Evolutionary conservation across 1,140 invertebrate species (phyloP).

Genomic region (Drosophila carrolli): DNA sequence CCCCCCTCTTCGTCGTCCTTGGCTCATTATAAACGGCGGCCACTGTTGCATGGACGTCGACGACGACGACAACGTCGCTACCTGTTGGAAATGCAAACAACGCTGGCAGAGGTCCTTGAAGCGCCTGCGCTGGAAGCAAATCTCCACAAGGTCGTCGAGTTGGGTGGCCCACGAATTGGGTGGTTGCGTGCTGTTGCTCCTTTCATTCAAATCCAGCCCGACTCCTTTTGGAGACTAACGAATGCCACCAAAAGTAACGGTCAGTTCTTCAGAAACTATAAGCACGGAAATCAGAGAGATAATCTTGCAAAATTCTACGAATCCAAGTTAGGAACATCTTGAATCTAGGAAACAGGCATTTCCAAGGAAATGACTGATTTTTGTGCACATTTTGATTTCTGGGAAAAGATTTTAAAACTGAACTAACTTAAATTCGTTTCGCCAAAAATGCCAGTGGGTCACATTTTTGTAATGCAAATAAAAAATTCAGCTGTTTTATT

Average conservation of each 20-base stretch:
- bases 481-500: too few relatives aligned
- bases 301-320: too few relatives aligned
- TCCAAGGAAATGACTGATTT: too few relatives aligned
- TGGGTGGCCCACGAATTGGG: neutral
- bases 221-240: constrained; percentile 4
- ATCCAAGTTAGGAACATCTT: too few relatives aligned
- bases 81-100: constrained; percentile 80
- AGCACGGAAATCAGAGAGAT: too few relatives aligned
- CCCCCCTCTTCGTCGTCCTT: constrained; percentile 29
- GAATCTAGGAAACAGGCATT: too few relatives aligned
- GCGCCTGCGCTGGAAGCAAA: constrained; percentile 67
- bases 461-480: too few relatives aligned
- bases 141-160: constrained; percentile 58
- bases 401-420: too few relatives aligned
- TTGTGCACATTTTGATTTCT: too few relatives aligned
- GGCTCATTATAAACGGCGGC: constrained; percentile 73
- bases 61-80: constrained; percentile 61
- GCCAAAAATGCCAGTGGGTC: too few relatives aligned
- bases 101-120: constrained; percentile 25
- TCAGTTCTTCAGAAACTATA: neutral
- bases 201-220: constrained; percentile 3
- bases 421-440: too few relatives aligned
- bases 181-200: neutral
- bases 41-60: constrained; percentile 68
- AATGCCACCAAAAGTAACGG: neutral